Evolutionary conservation across 2,113 vertebrate genomes (phyloP), one percentile per base, ranked within the genome.

Genomic region (Acrocephalus arundinaceus): DNA sequence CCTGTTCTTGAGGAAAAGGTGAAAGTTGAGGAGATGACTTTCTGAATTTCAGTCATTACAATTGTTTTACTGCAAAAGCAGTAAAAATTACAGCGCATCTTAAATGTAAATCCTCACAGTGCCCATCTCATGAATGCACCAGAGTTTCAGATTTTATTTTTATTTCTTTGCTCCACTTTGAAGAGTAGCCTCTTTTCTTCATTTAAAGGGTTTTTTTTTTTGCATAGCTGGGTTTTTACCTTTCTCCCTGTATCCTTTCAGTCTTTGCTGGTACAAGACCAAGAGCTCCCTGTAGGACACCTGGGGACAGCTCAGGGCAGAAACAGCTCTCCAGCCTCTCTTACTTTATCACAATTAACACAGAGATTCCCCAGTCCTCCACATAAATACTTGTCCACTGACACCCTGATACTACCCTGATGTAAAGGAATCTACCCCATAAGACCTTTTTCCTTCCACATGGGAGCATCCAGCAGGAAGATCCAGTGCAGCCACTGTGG

Each of bases 311-410:
- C 43, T 11, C 1, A 0, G 18, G 7, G 37, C 59, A 72, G 70
- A 13, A 61, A 28, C 58, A 72, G 31, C 54, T 66, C 74, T 51
- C 61, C 54, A 78, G 15, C n/a, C 41, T 33, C 76, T 58, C 31
- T 24, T 30, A 4, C 23, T 6, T 46, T 30, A 22, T 8, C 61
- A 30, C 24, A 54, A 5, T 20, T 27, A 46, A 25, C 11, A 46
- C 23, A 59, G 67, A 4, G 7, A 21, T 10, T n/a, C 46, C 54
- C 43, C 24, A 24, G 12, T 63, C n/a, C 67, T 61, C 39, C 39
- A 19, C 0, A 0, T 1, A 70, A 54, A 48, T 14, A 10, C 35
- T n/a, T 41, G 21, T 35, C 67, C 63, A 33, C 1, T 39, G 45
- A 30, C 31, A 58, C 20, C n/a, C 48, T 0, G 2, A 23, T 8